A percentile compares a stretch with the other conserved stretches of the same genome.
Conservation (phyloP, 1,140 invertebrate genomes). For the Arctopsyche grandis region DNA sequence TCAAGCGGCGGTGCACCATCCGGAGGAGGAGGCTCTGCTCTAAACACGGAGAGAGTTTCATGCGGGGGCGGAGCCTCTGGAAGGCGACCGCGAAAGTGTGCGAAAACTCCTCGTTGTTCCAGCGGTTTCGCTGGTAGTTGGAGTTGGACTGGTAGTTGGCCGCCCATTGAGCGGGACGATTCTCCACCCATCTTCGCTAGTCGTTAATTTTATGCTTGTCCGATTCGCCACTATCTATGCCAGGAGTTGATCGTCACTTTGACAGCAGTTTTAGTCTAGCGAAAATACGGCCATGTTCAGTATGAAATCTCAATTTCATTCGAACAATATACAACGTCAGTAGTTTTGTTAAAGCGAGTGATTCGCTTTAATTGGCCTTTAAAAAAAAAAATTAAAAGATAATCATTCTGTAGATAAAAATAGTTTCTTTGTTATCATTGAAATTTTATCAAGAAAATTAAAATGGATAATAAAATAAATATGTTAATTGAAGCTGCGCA, state of each 20-base stretch:
- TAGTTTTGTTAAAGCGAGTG: too few species aligned
- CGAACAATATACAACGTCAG: too few species aligned
- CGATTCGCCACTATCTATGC: background rate
- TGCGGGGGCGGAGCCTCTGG: slow-evolving; percentile 67
- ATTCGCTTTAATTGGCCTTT: too few species aligned
- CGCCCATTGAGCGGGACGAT: slow-evolving; percentile 64
- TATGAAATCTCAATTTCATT: too few species aligned
- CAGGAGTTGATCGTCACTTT: background rate
- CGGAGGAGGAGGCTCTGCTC: slow-evolving; percentile 70
- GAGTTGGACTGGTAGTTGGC: background rate
- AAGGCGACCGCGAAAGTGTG: slow-evolving; percentile 75
- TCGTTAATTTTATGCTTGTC: background rate
- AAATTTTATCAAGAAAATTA: too few species aligned
- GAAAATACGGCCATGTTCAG: too few species aligned
- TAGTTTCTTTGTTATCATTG: too few species aligned
- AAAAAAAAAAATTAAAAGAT: too few species aligned
- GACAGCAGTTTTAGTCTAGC: background rate
- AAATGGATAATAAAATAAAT: too few species aligned
- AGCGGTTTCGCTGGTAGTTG: slow-evolving; percentile 59
- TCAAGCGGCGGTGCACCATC: slow-evolving; percentile 75
- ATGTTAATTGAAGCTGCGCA: too few species aligned
- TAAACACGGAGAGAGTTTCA: slow-evolving; percentile 77
- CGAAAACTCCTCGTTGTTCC: slow-evolving; percentile 82
- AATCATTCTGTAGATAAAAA: too few species aligned
- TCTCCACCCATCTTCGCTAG: slow-evolving; percentile 75